Base-by-base conservation (phyloP, 2,113 vertebrate genomes). In the Python bivittatus region DNA sequence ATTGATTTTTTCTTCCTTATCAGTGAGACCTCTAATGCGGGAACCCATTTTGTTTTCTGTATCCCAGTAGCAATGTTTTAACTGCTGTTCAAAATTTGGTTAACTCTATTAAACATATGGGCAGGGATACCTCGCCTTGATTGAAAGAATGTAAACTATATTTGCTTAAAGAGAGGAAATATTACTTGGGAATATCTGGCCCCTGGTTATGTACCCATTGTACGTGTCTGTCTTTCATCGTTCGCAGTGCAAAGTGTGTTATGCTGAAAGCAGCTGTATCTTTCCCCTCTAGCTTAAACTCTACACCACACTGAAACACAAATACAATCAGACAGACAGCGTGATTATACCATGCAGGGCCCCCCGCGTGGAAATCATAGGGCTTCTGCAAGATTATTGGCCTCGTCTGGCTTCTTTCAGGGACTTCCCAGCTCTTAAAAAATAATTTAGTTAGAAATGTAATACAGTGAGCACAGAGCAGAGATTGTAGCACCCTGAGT, bases 351-450 rank as follows among this genome's bases (percentile, higher is more conserved):
- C 17, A 44, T 13, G 25, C 48, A 89, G 20, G 42, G 38, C 52
- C 88, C 53, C 60, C 72, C 53, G n/a, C 68, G 84, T 90, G 68
- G 87, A 92, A 86, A 91, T 88, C 93, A 38, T 38, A 92, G 64
- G 52, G 29, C 58, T 93, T 94, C 68, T 92, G 54, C 17, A 86
- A 54, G 29, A 72, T 90, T 91, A 92, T 90, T 93, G 85, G 27
- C 54, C 53, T 92, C 20, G 72, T 88, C 52, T 86, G 88, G 84
- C 33, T 86, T 57, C 79, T 90, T 90, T 88, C 42, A 85, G 17
- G 57, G 48, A 57, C 58, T 94, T 93, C 84, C 53, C 42, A 10
- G 52, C 72, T 88, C 68, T 48, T 86, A 90, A 93, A 72, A 72
- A 58, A 23, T 10, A 57, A 85, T 88, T 92, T 58, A 12, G 68